These are phyloP conservation scores for Eupithecia subumbrata DNA, from an alignment of 2,888 invertebrate species.

Conservation along the genomic window DNA sequence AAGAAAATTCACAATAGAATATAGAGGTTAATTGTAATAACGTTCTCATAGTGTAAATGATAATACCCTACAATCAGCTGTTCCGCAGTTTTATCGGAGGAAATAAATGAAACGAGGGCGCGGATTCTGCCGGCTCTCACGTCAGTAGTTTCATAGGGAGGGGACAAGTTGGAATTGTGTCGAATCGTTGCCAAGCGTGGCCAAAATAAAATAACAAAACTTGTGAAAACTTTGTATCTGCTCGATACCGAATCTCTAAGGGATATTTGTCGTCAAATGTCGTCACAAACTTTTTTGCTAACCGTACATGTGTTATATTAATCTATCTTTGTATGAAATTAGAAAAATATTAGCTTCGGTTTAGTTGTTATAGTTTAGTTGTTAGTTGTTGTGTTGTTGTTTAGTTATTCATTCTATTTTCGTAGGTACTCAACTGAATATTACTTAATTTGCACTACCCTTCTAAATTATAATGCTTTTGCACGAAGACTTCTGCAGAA, in stretches of 20 bases:
- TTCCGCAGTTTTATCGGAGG: slow-evolving; percentile 24
- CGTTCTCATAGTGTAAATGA: not conserved
- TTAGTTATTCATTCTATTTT: too few relatives aligned
- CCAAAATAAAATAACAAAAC: not conserved
- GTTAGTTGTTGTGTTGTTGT: too few relatives aligned
- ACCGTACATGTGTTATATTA: not conserved
- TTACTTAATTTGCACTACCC: not conserved
- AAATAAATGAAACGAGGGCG: slow-evolving; percentile 25
- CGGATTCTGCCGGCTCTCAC: slow-evolving; percentile 13
- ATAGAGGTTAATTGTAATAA: not conserved
- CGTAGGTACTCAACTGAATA: too few relatives aligned
- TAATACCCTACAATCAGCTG: slow-evolving; percentile 13
- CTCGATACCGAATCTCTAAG: not conserved
- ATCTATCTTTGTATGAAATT: not conserved
- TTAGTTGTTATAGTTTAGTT: too few relatives aligned
- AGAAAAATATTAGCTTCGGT: not conserved
- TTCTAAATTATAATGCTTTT: not conserved
- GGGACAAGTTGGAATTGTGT: slow-evolving; percentile 10
- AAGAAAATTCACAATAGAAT: too few relatives aligned
- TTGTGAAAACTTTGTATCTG: not conserved
- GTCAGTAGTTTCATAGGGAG: slow-evolving; percentile 23
- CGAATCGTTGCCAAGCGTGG: not conserved
- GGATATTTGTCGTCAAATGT: not conserved
- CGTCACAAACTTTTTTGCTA: not conserved
- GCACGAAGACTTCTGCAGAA: not conserved